Evolutionary conservation across 1,140 invertebrate species (phyloP).

Genomic region (Apis dorsata): DNA sequence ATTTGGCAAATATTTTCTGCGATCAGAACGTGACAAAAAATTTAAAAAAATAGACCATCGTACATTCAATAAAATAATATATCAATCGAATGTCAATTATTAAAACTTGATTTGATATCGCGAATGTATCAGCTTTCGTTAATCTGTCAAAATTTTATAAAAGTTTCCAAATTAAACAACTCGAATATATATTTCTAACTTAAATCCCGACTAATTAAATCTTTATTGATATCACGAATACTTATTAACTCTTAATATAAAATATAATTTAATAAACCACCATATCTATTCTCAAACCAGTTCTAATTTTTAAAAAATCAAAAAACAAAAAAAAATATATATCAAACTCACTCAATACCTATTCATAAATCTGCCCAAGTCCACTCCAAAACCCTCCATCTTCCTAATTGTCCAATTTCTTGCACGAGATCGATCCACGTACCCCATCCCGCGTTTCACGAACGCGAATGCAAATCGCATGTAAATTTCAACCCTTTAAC

Average conservation of each 20-base stretch:
- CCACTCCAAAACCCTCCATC: neutral
- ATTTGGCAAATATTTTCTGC: neutral
- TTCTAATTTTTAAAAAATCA: no score
- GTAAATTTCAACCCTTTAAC: neutral
- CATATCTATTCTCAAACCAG: no score
- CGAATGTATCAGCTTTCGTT: neutral
- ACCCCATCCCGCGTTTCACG: neutral
- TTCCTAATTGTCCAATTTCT: conserved; percentile 25
- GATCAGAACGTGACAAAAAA: neutral
- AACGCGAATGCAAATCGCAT: conserved; percentile 24
- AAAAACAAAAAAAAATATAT: no score
- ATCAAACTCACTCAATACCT: no score
- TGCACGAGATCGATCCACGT: neutral
- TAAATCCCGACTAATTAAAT: no score
- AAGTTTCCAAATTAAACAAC: no score
- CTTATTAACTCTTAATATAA: no score
- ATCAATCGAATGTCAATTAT: neutral
- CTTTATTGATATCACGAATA: no score
- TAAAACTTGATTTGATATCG: neutral
- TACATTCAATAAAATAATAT: neutral
- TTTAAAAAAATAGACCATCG: neutral
- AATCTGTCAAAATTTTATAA: no score
- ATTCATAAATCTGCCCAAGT: neutral
- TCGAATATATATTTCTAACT: no score
- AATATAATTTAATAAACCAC: no score